Evolutionary conservation across 2,113 vertebrate species (phyloP), one percentile per base, ranked within the genome.

Genomic region (Pithys albifrons): DNA sequence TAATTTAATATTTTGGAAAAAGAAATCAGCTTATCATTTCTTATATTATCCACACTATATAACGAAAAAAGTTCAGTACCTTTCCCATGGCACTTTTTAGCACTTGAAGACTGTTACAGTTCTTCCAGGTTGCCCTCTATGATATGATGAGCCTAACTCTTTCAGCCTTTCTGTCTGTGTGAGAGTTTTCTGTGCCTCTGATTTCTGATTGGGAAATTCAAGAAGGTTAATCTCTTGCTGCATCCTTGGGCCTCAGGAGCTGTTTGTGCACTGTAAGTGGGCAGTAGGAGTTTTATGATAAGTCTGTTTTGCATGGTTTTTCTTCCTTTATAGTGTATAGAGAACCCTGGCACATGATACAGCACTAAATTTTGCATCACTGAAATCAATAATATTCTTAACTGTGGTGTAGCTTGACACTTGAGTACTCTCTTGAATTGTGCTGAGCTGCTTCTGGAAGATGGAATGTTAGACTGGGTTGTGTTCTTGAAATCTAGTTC

Each of bases 111-210:
- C 17, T 46, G 20, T 49, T 82, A 22, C 0, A 12, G 3, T 67
- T 94, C 27, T 37, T 77, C 12, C 18, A 33, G 14, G 13, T 57
- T 82, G 31, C 52, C 22, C 24, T 48, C 19, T 58, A 3, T 70
- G 16, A 9, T 46, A 24, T 0, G 49, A n/a, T 0, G 7, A 78
- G 29, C 9, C 10, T 14, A 55, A 11, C 2, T 24, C 54, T 77
- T 62, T 20, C 49, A 49, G 9, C 27, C 37, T 78, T 73, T 78
- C 58, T 37, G 2, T 27, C 55, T 73, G 22, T 11, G 3, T 49
- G 41, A 39, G 19, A 67, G 19, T 91, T 64, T 81, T 48, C 23
- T 59, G 10, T 37, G 12, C 17, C 19, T 88, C 22, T 81, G 19
- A 79, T 46, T 24, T 52, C 23, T 76, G 46, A 5, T 57, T 59